phyloP scores from a whole-genome alignment of 2,113 vertebrate species.

The Cyanoliseus patagonus region DNA sequence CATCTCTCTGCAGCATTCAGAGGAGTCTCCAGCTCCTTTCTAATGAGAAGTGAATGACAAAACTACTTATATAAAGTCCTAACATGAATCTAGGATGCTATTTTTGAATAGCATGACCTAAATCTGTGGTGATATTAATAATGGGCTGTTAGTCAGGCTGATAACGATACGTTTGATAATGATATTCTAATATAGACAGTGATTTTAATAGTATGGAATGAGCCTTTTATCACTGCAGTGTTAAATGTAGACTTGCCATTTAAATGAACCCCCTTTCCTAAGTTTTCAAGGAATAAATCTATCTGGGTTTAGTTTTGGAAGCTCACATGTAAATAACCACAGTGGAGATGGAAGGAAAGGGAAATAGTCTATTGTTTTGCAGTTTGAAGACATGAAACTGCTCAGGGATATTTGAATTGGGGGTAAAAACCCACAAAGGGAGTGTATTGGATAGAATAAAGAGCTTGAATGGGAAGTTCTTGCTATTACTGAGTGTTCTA shows the following conservation, averaged over 20 bases:
- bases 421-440: not conserved
- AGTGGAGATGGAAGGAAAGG: not conserved
- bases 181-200: not conserved
- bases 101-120: not conserved
- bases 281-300: not conserved
- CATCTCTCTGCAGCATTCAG: not conserved
- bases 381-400: not conserved
- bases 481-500: not conserved
- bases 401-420: not conserved
- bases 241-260: not conserved
- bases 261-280: not conserved
- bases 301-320: not conserved
- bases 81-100: not conserved
- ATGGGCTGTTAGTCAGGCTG: not conserved
- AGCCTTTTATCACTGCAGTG: not conserved
- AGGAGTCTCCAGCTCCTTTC: not conserved
- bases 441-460: not conserved
- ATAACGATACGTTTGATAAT: not conserved
- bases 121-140: not conserved
- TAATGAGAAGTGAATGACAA: not conserved
- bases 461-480: not conserved
- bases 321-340: not conserved
- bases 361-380: not conserved
- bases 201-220: not conserved
- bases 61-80: not conserved